These are phyloP conservation scores for Wiebesia pumilae DNA, from an alignment of 1,140 invertebrate species.

Conservation along the genomic window DNA sequence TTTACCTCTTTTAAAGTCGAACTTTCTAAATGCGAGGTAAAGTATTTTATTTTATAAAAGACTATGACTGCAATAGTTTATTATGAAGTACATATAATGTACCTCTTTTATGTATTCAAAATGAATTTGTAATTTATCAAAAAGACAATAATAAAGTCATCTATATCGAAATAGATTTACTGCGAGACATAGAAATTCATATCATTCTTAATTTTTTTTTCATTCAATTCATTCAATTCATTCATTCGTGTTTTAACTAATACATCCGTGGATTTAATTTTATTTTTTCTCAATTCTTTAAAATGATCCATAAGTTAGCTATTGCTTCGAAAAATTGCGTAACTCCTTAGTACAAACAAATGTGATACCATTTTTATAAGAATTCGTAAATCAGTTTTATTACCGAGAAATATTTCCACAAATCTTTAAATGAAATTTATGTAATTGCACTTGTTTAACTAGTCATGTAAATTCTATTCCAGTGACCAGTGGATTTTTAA, in stretches of 20 bases:
- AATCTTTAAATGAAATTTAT: slow-evolving; percentile 8
- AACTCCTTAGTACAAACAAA: neutral
- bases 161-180: no score
- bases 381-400: neutral
- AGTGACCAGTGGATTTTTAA: no score
- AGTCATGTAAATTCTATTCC: neutral
- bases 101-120: neutral
- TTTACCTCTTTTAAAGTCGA: neutral
- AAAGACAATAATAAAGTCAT: neutral
- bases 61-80: neutral
- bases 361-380: neutral
- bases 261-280: no score
- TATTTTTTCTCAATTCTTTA: no score
- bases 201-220: no score
- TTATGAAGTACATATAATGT: neutral
- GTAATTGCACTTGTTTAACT: neutral
- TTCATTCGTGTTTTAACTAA: no score
- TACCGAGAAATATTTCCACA: neutral
- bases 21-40: neutral
- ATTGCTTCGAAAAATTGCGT: neutral
- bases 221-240: no score
- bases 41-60: neutral
- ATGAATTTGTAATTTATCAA: neutral
- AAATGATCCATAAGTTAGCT: no score
- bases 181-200: no score